phyloP scores from a whole-genome alignment of 2,888 invertebrate genomes.

The Torymus texanus region DNA sequence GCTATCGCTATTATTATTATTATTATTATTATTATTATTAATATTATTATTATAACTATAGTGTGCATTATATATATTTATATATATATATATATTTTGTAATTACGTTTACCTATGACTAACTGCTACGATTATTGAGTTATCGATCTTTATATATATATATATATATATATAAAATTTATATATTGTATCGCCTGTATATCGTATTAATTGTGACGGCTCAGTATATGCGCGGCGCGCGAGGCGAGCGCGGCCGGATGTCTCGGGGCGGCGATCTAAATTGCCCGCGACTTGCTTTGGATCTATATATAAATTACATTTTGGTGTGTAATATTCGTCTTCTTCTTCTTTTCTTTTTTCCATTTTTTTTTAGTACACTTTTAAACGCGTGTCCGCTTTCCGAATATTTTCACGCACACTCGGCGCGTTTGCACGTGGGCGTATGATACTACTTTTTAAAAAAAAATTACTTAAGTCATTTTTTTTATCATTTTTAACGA shows the following conservation, averaged over 20 bases:
- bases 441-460: too few species aligned
- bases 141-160: constrained; percentile 18
- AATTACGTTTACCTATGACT: constrained; percentile 40
- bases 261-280: constrained; percentile 23
- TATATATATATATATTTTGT: constrained; percentile 29
- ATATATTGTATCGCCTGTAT: constrained; percentile 32
- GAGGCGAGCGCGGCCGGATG: constrained; percentile 30
- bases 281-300: neutral
- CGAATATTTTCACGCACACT: too few species aligned
- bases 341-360: neutral
- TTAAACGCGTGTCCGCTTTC: too few species aligned
- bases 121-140: constrained; percentile 37
- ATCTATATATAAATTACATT: neutral
- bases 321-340: neutral
- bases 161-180: constrained; percentile 39
- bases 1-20: constrained; percentile 27
- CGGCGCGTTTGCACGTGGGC: too few species aligned
- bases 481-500: too few species aligned
- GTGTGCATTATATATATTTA: constrained; percentile 39
- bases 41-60: constrained; percentile 43
- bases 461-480: too few species aligned
- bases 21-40: constrained; percentile 48
- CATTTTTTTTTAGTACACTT: too few species aligned
- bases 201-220: constrained; percentile 40
- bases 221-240: constrained; percentile 30